These are phyloP conservation scores for Leucania comma DNA, from an alignment of 2,888 invertebrate species.

Conservation along the genomic window DNA sequence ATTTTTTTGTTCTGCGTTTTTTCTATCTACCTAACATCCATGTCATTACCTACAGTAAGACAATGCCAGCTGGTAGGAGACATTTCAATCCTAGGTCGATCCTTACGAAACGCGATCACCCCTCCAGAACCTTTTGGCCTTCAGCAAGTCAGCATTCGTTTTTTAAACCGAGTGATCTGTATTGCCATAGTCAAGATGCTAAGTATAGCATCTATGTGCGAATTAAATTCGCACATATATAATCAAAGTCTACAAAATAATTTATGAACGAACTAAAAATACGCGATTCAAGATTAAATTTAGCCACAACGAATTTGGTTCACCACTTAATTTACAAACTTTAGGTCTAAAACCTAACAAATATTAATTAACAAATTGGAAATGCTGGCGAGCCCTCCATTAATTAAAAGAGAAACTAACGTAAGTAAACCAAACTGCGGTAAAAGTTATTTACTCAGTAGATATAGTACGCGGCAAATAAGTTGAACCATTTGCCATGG, in stretches of 20 bases:
- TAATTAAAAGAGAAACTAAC: constrained; percentile 24
- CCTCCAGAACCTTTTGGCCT: too few relatives aligned
- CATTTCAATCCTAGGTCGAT: too few relatives aligned
- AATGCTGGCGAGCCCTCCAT: constrained; percentile 9
- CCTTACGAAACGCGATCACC: too few relatives aligned
- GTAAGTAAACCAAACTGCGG: constrained; percentile 1
- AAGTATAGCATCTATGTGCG: neutral
- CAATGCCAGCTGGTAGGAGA: too few relatives aligned
- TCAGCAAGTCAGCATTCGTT: neutral
- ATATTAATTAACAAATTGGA: constrained; percentile 36
- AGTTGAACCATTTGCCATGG: too few relatives aligned
- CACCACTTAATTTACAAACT: constrained; percentile 32
- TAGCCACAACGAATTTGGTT: constrained; percentile 1
- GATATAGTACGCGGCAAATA: too few relatives aligned
- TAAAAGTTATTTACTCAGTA: constrained; percentile 12
- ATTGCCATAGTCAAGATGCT: too few relatives aligned
- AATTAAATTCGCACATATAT: too few relatives aligned
- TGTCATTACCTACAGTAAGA: too few relatives aligned
- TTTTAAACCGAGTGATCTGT: too few relatives aligned
- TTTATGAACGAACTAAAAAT: neutral
- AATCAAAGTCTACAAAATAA: neutral
- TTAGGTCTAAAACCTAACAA: constrained; percentile 6
- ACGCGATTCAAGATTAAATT: neutral
- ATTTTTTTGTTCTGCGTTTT: too few relatives aligned
- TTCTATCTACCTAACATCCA: too few relatives aligned